Conservation (phyloP, 2,113 vertebrate genomes). For the Elgaria multicarinata region DNA sequence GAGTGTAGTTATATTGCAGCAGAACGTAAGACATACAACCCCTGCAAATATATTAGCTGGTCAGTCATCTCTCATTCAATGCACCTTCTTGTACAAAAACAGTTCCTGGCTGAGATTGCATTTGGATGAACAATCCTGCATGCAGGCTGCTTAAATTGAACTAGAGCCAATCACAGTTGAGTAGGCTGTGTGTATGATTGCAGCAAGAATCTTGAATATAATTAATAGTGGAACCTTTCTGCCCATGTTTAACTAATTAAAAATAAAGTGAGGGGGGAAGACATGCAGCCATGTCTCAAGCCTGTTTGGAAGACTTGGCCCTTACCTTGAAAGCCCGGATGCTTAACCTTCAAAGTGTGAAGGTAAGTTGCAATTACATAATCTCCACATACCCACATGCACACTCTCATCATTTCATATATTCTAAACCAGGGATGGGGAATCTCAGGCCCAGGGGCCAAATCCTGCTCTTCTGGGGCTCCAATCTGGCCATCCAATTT, state of each 20-base stretch:
- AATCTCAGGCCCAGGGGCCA: no score
- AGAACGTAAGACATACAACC: background rate
- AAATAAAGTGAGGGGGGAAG: background rate
- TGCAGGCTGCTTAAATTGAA: background rate
- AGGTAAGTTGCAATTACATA: background rate
- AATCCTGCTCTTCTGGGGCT: no score
- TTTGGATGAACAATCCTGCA: background rate
- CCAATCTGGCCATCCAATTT: no score
- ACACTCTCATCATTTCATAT: background rate
- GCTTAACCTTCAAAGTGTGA: background rate
- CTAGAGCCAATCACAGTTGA: background rate
- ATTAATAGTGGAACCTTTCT: background rate
- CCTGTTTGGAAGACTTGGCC: background rate
- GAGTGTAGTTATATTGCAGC: constrained; percentile 4
- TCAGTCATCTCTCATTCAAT: background rate
- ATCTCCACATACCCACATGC: background rate
- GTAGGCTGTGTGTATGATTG: background rate
- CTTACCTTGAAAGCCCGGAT: background rate
- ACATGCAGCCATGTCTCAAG: background rate
- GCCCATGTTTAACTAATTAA: background rate
- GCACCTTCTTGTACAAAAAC: background rate
- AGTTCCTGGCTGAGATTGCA: background rate
- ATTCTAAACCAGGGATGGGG: background rate
- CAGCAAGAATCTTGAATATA: background rate
- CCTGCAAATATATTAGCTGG: background rate